Conservation (phyloP, 2,888 invertebrate species). For the Blastobasis lacticolella region DNA sequence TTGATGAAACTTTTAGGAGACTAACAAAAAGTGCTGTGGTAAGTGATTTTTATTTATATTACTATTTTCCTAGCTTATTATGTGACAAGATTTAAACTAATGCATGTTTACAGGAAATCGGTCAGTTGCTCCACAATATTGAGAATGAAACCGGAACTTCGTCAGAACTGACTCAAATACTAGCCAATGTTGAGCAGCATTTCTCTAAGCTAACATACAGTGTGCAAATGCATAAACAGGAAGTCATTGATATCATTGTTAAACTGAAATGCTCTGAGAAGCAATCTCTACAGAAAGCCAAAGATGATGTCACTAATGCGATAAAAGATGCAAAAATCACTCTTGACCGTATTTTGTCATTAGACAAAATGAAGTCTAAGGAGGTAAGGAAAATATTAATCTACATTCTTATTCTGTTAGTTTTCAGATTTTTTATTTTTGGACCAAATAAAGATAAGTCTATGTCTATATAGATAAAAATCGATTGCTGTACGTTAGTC, state of each 20-base stretch:
- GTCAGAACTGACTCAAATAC: slow-evolving; percentile 33
- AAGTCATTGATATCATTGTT: slow-evolving; percentile 43
- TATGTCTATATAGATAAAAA: too few relatives aligned
- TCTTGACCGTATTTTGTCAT: not conserved
- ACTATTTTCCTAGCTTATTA: not conserved
- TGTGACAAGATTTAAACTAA: not conserved
- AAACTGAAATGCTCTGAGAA: slow-evolving; percentile 40
- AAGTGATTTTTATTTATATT: slow-evolving; percentile 23
- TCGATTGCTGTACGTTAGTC: too few relatives aligned
- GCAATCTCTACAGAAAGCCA: slow-evolving; percentile 40
- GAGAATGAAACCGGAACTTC: slow-evolving; percentile 39
- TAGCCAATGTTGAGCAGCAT: slow-evolving; percentile 58
- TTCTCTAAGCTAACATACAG: slow-evolving; percentile 65
- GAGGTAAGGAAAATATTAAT: too few relatives aligned
- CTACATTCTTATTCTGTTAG: too few relatives aligned
- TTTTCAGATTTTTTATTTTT: too few relatives aligned
- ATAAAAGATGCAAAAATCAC: slow-evolving; percentile 21
- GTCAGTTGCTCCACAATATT: slow-evolving; percentile 46
- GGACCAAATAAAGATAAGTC: too few relatives aligned
- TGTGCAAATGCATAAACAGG: slow-evolving; percentile 68
- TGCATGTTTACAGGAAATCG: slow-evolving; percentile 44
- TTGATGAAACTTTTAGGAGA: slow-evolving; percentile 52
- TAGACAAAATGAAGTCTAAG: too few relatives aligned
- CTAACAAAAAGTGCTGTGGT: slow-evolving; percentile 63
- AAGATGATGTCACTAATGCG: slow-evolving; percentile 32